Base-by-base conservation (phyloP, 2,888 invertebrate species). In the Dichetophora obliterata region DNA sequence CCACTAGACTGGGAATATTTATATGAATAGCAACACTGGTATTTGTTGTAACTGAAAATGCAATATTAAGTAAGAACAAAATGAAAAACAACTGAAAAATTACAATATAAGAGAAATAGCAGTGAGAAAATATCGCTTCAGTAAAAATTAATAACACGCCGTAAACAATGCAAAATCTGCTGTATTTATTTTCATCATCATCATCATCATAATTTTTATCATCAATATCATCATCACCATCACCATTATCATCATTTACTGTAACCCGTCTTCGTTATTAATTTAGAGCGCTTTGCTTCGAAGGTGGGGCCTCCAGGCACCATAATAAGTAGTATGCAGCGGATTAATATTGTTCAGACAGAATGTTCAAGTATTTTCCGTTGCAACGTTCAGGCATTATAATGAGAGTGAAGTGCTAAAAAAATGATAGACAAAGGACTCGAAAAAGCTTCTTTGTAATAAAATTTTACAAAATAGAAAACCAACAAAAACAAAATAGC, bases 101-200 rank as follows among this genome's bases (percentile, higher is more conserved):
- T 24, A 50, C 24, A 69, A 69, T 68, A 48, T 37, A 37, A 43
- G 48, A 48, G 52, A 50, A 52, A 9, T 27, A 69, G 22, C 19
- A 24, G 22, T 14, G 50, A 50, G 71, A 22, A 34, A 22, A 37
- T 14, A 8, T 34, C 19, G 31, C 27, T 34, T 14, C 3, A 57
- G 24, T 82, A 85, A 85, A 84, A 84, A 85, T 84, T 84, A 84
- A 84, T 84, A 84, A 85, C 84, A 85, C 79, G 83, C 85, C 83
- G 85, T 85, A 84, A 85, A 85, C 84, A 84, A 85, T 84, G 85
- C 77, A 83, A 84, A 84, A 85, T 84, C 85, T 85, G 83, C 85
- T 85, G 84, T 85, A 84, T 84, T 85, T 85, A 85, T 83, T 85
- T 84, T 84, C 81, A 83, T 84, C 85, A 85, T 37, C 65, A 59